These are phyloP conservation scores for Luperina testacea DNA, from an alignment of 2,888 invertebrate genomes.

Conservation along the genomic window DNA sequence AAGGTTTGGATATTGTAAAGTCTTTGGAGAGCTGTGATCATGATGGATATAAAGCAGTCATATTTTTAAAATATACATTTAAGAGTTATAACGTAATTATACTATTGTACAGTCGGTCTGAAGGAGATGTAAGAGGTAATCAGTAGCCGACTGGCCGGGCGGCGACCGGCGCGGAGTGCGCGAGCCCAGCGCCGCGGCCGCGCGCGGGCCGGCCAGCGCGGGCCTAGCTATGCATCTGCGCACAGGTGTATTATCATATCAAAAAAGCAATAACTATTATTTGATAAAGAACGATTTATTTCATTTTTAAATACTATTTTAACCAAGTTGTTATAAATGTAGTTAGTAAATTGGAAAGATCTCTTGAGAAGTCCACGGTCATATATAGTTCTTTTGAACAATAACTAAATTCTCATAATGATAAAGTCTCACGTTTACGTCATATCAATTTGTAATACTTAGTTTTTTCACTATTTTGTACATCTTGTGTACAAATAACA, in stretches of 20 bases:
- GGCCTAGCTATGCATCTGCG: constrained; percentile 70
- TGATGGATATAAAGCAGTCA: constrained; percentile 90
- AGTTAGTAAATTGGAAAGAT: constrained; percentile 88
- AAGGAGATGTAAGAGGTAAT: constrained; percentile 66
- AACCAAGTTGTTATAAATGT: constrained; percentile 89
- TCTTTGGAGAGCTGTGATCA: constrained; percentile 90
- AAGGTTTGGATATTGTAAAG: constrained; percentile 88
- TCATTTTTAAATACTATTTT: constrained; percentile 89
- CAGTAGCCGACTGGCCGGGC: constrained; percentile 54
- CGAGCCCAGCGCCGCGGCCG: too few relatives aligned
- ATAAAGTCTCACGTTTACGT: constrained; percentile 83
- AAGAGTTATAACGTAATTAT: constrained; percentile 89
- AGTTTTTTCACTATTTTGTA: constrained; percentile 78
- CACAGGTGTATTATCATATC: constrained; percentile 87
- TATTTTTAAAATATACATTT: constrained; percentile 89
- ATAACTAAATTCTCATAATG: constrained; percentile 78
- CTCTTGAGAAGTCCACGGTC: constrained; percentile 88
- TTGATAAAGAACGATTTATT: constrained; percentile 86
- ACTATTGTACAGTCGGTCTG: constrained; percentile 78
- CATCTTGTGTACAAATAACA: constrained; percentile 69
- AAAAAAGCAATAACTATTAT: constrained; percentile 90
- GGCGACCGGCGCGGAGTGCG: not conserved
- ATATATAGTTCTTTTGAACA: constrained; percentile 89
- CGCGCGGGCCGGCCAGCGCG: constrained; percentile 22
- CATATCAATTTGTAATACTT: constrained; percentile 85